Base-by-base conservation (phyloP, 2,888 invertebrate genomes). In the Onchidella celtica region DNA sequence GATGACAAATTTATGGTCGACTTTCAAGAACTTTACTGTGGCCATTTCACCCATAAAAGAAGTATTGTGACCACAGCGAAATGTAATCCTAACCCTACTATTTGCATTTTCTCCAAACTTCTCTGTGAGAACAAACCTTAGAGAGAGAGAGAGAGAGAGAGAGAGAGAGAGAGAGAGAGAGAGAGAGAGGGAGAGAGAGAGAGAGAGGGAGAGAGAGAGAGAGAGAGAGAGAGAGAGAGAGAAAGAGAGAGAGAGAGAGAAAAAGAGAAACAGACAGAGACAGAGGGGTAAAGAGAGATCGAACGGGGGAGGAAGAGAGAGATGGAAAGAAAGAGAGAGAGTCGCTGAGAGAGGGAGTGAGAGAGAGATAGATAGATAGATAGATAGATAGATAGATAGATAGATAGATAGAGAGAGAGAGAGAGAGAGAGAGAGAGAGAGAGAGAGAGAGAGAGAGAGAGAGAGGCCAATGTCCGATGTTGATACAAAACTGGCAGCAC, bases 351-450 rank as follows among this genome's bases (percentile, higher is more conserved):
- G 27, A 11, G 40, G 32, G 32, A 38, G 29, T 21, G 59, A 47
- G 68, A 66, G 29, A 79, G 32, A 47, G 40, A 72, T 61, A 27
- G n/a, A n/a, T n/a, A n/a, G n/a, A n/a, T n/a, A n/a, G n/a, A n/a
- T n/a, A n/a, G n/a, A n/a, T n/a, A n/a, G n/a, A n/a, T n/a, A n/a
- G n/a, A n/a, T n/a, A n/a, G n/a, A n/a, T n/a, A n/a, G n/a, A n/a
- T n/a, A n/a, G 34, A 59, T 61, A 59, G 40, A 70, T 61, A 70
- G 40, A 79, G 72, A 70, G 38, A 72, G 79, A 70, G 40, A 40
- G 47, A 27, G 29, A 69, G 75, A 66, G 21, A 78, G 55, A 57
- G 36, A 32, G 55, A 32, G 21, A 74, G 65, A 36, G 59, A 66
- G 57, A 36, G 66, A 63, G 47, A 59, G 74, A 34, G 55, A 57